Evolutionary conservation across 2,888 invertebrate species (phyloP).

Genomic region (Clunio marinus): DNA sequence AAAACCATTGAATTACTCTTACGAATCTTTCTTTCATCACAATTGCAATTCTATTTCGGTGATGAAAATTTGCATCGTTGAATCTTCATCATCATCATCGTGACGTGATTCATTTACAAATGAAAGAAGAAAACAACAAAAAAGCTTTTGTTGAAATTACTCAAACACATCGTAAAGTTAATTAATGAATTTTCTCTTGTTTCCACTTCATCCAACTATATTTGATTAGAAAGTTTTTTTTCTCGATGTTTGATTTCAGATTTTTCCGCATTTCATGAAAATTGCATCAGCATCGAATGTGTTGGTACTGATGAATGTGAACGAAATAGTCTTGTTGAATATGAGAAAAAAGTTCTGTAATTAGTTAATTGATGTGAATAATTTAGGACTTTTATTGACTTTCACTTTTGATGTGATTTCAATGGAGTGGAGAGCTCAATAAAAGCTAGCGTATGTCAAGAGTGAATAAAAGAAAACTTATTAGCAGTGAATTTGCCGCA

Average conservation of each 20-base stretch:
- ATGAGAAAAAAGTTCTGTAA: neutral
- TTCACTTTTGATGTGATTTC: neutral
- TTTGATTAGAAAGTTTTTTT: neutral
- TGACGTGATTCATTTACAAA: no score
- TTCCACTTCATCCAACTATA: no score
- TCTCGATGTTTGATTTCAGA: neutral
- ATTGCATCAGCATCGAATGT: neutral
- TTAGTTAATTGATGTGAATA: constrained; percentile 18
- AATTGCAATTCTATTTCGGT: no score
- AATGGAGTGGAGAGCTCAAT: neutral
- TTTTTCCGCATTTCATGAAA: neutral
- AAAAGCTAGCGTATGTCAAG: neutral
- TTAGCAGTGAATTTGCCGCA: neutral
- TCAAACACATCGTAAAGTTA: no score
- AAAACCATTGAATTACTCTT: neutral
- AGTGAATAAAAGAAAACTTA: neutral
- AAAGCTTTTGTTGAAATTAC: no score
- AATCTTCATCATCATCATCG: no score
- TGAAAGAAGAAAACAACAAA: no score
- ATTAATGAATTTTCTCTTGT: no score
- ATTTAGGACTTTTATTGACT: constrained; percentile 7
- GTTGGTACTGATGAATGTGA: neutral
- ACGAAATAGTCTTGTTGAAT: neutral
- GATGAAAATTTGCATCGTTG: no score
- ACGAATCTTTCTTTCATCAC: neutral